Percentiles rank a stretch among this genome's conserved stretches.
Conservation (phyloP, 2,113 vertebrate genomes). For the Tragulus kanchil region DNA sequence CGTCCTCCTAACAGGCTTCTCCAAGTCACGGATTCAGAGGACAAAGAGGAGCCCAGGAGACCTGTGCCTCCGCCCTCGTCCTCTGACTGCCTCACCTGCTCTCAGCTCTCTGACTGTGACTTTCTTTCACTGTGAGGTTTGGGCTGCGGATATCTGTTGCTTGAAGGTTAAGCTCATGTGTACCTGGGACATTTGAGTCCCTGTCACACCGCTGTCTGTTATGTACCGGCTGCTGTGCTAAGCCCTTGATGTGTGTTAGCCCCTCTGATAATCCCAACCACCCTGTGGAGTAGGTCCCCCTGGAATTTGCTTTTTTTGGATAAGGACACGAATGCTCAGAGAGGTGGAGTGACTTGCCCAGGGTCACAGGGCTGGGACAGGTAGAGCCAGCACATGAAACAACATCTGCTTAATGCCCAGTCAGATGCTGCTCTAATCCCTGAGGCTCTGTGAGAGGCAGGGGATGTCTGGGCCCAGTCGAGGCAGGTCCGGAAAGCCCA, state of each 20-base stretch:
- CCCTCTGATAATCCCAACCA: neutral
- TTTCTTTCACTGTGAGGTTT: neutral
- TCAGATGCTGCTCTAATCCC: neutral
- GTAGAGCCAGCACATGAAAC: neutral
- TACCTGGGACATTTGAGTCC: neutral
- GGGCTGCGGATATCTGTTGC: neutral
- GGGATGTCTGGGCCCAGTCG: neutral
- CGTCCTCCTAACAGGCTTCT: neutral
- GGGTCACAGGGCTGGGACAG: neutral
- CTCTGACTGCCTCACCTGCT: neutral
- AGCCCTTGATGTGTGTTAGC: neutral
- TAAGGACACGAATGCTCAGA: neutral
- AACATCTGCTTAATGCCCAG: neutral
- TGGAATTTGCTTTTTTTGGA: neutral
- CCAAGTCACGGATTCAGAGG: neutral
- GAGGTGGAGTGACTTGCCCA: neutral
- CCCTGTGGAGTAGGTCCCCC: neutral
- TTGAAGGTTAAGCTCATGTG: neutral
- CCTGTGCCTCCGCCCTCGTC: neutral
- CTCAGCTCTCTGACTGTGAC: neutral
- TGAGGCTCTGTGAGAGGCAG: neutral
- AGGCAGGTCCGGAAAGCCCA: neutral
- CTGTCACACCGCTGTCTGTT: neutral
- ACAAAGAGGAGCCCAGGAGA: neutral
- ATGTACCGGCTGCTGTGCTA: neutral